Evolutionary conservation across 2,888 invertebrate genomes (phyloP), one percentile per base, ranked within the genome.

Genomic region (Isoperla grammatica): DNA sequence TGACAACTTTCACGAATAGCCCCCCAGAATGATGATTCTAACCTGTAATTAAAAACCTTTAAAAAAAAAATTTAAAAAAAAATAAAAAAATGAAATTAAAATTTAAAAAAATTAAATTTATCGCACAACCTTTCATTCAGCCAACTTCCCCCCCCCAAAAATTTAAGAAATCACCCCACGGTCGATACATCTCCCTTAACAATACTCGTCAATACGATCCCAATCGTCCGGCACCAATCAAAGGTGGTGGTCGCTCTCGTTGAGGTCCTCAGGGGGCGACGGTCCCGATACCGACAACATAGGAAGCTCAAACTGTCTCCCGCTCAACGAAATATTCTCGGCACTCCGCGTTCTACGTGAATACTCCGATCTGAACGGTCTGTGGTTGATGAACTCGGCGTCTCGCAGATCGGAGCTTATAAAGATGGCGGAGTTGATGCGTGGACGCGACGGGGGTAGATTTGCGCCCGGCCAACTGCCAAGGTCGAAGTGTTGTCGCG

Each of bases 391-490:
- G 71, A 89, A 90, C 75, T 90, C 90, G 69, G 65, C 37, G 35
- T 63, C 61, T 1, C 54, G 79, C 0, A 86, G 85, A 68, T 86
- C 86, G 65, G 85, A 85, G 56, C 87, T 87, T 62, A 90, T 86
- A 74, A 90, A 90, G 70, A 90, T 90, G 67, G 90, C 91, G 62
- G 90, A 90, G 74, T 90, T 91, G 71, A 90, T 88, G 59, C 90
- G 82, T 64, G 89, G 87, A 65, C 90, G 80, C 13, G 49, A 23
- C 23, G 55, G 17, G 12, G 55, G 55, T 13, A 59, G 40, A 3
- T 29, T 13, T 6, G 50, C 49, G 15, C 60, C 57, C 4, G 63
- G 57, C 63, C 63, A 63, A n/a, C 50, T 42, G 50, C 60, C 61
- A 29, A 73, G 73, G 68, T 75, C 74, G 67, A 74, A 70, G 62